Percentiles rank a stretch among this genome's conserved stretches.
These are phyloP conservation scores for Tetraodon nigroviridis DNA, from an alignment of 2,113 vertebrate genomes.

Conservation along the genomic window DNA sequence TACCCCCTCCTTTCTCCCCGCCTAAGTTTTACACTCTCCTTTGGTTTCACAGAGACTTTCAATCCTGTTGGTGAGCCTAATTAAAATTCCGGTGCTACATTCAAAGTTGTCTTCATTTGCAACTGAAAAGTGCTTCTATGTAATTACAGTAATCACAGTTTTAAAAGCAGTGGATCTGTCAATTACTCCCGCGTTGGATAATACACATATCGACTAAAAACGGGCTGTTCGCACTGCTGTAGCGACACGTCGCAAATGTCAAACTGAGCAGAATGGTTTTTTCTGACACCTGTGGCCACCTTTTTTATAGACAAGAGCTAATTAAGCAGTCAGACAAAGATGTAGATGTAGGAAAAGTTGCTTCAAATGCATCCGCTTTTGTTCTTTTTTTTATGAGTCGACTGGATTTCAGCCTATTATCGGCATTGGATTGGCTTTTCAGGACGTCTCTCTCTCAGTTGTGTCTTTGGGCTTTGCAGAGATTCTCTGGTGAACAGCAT, in stretches of 20 bases:
- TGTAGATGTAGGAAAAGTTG: conserved; percentile 25
- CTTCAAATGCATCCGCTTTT: conserved; percentile 12
- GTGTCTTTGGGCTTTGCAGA: no score
- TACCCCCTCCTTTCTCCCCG: not conserved
- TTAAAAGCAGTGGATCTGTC: conserved; percentile 66
- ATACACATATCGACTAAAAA: conserved; percentile 51
- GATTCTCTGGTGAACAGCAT: no score
- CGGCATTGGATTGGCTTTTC: not conserved
- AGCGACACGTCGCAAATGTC: conserved; percentile 47
- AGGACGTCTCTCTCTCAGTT: no score
- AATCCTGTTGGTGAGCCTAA: conserved; percentile 35
- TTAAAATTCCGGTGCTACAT: conserved; percentile 59
- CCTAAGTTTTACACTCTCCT: conserved; percentile 16
- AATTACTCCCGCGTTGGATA: conserved; percentile 46
- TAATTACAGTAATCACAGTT: conserved; percentile 63
- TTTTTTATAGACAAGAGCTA: conserved; percentile 41
- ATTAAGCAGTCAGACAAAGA: conserved; percentile 50
- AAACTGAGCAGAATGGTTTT: conserved; percentile 54
- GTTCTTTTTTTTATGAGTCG: no score
- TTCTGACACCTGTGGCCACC: conserved; percentile 52
- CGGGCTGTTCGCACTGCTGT: conserved; percentile 31
- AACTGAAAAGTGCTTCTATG: conserved; percentile 49
- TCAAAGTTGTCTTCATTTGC: conserved; percentile 53
- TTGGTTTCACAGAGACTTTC: conserved; percentile 20
- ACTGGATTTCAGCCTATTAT: conserved; percentile 4